These are phyloP conservation scores for Squalus acanthias DNA, from an alignment of 2,797 vertebrate species.

Conservation along the genomic window DNA sequence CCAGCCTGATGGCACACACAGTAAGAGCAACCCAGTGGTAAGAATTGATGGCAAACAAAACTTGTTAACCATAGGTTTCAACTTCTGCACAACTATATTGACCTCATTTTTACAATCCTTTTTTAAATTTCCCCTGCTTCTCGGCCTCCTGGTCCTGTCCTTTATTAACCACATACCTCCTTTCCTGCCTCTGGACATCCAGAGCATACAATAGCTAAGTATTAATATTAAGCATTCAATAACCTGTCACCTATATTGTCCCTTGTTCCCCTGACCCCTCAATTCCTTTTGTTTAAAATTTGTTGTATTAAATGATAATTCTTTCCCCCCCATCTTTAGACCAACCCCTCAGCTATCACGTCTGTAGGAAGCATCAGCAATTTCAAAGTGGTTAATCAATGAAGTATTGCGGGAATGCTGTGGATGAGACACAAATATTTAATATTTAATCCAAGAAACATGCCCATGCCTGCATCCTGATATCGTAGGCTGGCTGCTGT, in stretches of 20 bases:
- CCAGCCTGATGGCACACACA: not conserved
- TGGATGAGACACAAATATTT: not conserved
- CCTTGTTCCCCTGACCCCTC: not conserved
- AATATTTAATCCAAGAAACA: not conserved
- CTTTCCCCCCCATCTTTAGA: not conserved
- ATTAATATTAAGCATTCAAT: not conserved
- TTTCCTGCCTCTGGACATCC: not conserved
- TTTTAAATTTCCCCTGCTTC: not conserved
- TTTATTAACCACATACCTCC: not conserved
- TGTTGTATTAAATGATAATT: not conserved
- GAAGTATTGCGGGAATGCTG: not conserved
- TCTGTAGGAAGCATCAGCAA: not conserved
- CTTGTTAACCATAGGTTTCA: not conserved
- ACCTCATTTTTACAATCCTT: not conserved
- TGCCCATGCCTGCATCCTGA: not conserved
- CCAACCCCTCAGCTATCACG: not conserved
- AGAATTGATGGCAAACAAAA: not conserved
- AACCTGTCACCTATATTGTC: not conserved
- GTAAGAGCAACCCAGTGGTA: not conserved
- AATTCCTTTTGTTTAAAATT: not conserved
- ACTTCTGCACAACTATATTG: not conserved
- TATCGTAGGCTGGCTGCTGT: not conserved
- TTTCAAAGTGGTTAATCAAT: not conserved
- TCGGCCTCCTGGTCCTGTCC: too few species aligned
- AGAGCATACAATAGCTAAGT: not conserved